Evolutionary conservation across 2,797 vertebrate species (phyloP).

Genomic region (Glyptemys insculpta): DNA sequence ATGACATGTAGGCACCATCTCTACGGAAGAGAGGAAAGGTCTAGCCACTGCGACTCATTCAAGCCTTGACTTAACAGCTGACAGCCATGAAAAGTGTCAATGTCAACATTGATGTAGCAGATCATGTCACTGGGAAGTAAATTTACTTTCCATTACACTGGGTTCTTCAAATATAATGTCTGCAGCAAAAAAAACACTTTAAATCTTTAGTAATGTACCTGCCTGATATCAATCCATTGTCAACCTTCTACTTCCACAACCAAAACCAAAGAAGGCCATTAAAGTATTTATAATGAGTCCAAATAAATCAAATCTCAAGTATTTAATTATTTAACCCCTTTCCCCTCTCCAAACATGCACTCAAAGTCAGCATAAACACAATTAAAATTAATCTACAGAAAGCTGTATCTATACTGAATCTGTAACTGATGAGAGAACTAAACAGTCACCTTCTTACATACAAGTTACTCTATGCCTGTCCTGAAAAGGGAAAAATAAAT

Average conservation of each 20-base stretch:
- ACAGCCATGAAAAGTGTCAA: not conserved
- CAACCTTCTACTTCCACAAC: not conserved
- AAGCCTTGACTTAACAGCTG: not conserved
- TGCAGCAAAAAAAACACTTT: not conserved
- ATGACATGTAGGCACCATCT: fast-evolving
- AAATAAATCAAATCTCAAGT: slow-evolving; percentile 10
- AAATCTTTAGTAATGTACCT: not conserved
- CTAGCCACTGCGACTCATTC: not conserved
- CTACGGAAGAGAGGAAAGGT: not conserved
- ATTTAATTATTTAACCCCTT: slow-evolving; percentile 8
- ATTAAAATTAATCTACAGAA: not conserved
- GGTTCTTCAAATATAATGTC: not conserved
- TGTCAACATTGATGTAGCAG: not conserved
- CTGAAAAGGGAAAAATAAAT: not conserved
- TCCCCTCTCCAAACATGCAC: not conserved
- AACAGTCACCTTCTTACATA: fast-evolving
- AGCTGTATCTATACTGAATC: not conserved
- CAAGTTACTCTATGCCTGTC: not conserved
- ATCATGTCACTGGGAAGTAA: not conserved
- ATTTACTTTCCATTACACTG: not conserved
- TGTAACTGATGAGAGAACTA: not conserved
- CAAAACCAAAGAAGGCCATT: slow-evolving; percentile 28
- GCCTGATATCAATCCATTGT: not conserved
- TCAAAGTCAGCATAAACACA: slow-evolving; percentile 25
- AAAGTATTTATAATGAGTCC: not conserved